These are phyloP conservation scores for Lathamus discolor DNA, from an alignment of 2,113 vertebrate genomes.

Conservation along the genomic window DNA sequence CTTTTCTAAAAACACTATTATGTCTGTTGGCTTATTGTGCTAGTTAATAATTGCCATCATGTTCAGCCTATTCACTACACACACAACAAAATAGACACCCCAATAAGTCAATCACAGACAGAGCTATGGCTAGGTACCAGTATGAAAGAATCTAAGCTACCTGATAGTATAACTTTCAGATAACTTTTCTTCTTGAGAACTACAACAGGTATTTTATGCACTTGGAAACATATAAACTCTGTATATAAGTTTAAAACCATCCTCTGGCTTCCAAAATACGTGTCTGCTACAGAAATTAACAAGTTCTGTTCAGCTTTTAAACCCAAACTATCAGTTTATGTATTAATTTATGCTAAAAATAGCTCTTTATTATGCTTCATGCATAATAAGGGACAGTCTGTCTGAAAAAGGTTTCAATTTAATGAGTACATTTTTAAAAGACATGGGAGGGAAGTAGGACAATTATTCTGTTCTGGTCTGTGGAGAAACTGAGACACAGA, in stretches of 20 bases:
- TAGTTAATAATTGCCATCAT: background rate
- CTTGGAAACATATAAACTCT: background rate
- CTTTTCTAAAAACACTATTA: background rate
- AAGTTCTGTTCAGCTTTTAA: background rate
- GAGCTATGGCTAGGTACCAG: background rate
- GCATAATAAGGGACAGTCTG: constrained; percentile 24
- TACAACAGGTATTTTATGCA: background rate
- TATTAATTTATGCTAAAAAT: constrained; percentile 25
- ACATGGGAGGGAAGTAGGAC: constrained; percentile 6
- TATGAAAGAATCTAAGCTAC: background rate
- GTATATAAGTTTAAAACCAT: background rate
- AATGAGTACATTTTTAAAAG: constrained; percentile 47
- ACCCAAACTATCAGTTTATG: background rate
- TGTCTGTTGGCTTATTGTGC: background rate
- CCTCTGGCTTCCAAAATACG: background rate
- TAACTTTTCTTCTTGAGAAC: background rate
- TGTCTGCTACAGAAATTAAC: background rate
- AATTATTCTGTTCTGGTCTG: constrained; percentile 13
- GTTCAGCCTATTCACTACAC: background rate
- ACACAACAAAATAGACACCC: background rate
- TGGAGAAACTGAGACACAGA: background rate
- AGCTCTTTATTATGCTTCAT: background rate
- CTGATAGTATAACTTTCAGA: background rate
- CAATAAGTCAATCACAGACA: background rate
- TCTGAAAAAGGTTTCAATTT: constrained; percentile 59